Evolutionary conservation across 1,140 invertebrate species (phyloP).

Genomic region (Trichoplusia ni): DNA sequence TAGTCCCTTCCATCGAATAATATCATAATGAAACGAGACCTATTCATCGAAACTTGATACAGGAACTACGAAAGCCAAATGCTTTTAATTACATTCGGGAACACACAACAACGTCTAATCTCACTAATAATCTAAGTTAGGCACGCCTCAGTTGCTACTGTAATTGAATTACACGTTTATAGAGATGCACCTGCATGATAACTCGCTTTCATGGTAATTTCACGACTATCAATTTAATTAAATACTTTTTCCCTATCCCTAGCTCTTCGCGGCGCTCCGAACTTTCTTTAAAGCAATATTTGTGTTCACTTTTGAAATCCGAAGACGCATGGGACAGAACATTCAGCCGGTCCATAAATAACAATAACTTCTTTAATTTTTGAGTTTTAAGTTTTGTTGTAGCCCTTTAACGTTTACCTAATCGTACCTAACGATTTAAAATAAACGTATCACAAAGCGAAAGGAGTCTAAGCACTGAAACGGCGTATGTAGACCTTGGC

Average conservation of each 20-base stretch:
- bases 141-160: background rate
- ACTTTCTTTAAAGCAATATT: background rate
- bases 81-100: too few relatives aligned
- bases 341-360: too few relatives aligned
- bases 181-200: background rate
- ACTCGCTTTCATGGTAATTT: background rate
- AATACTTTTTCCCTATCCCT: background rate
- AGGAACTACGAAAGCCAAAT: too few relatives aligned
- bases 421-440: conserved; percentile 20
- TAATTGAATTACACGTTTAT: background rate
- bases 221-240: background rate
- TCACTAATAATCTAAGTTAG: too few relatives aligned
- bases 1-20: too few relatives aligned
- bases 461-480: conserved; percentile 56
- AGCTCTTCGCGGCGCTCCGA: background rate
- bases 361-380: too few relatives aligned
- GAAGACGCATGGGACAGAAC: background rate
- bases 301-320: background rate
- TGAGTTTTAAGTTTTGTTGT: too few relatives aligned
- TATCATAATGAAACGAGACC: too few relatives aligned
- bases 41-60: too few relatives aligned
- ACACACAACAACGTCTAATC: too few relatives aligned
- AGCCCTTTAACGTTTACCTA: too few relatives aligned
- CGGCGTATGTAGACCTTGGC: conserved; percentile 60
- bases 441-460: conserved; percentile 57